Conservation (phyloP, 1,140 invertebrate species). For the Aplysia californica region DNA sequence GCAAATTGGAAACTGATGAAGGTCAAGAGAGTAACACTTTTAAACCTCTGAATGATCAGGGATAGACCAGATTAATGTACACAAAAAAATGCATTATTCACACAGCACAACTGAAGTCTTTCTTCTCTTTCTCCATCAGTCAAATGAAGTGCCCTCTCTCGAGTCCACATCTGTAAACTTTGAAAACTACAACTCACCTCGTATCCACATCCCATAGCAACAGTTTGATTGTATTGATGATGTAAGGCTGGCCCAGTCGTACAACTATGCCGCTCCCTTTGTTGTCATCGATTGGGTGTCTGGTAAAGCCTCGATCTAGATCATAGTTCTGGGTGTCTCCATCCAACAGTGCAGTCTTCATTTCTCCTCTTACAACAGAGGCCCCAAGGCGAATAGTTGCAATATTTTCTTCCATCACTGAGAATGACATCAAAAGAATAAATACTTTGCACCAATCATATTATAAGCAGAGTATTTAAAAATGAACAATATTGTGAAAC, state of each 20-base stretch:
- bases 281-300: conserved; percentile 89
- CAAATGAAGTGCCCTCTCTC: too few species aligned
- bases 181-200: conserved; percentile 77
- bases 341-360: conserved; percentile 86
- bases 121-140: too few species aligned
- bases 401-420: conserved; percentile 92
- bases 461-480: neutral
- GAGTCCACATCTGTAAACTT: too few species aligned
- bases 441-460: neutral
- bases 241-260: conserved; percentile 86
- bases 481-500: neutral
- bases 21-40: too few species aligned
- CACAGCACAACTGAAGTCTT: too few species aligned
- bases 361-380: conserved; percentile 75
- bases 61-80: too few species aligned
- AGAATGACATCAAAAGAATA: neutral
- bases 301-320: conserved; percentile 91
- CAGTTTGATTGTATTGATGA: conserved; percentile 94
- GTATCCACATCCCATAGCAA: conserved; percentile 94
- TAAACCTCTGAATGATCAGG: too few species aligned
- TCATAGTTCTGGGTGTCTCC: conserved; percentile 89
- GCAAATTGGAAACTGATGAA: too few species aligned
- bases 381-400: conserved; percentile 82
- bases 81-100: too few species aligned
- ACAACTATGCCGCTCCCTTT: conserved; percentile 80